Evolutionary conservation across 1,140 invertebrate species (phyloP), one percentile per base, ranked within the genome.

Genomic region (Pantala flavescens): DNA sequence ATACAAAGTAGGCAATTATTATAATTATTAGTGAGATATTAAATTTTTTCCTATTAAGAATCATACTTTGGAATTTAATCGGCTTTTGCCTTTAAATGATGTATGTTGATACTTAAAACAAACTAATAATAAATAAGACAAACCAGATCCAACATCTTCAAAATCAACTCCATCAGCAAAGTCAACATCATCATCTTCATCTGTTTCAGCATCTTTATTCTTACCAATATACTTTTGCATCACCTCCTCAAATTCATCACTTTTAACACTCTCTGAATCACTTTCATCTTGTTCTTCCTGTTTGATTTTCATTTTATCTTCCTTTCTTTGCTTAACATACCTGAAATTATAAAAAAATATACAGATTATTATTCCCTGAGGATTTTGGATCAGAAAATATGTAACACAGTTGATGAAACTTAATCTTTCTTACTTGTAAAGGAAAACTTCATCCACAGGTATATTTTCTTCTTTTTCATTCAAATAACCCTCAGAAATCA

Each of bases 181-280:
- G 63, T 80, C 78, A 71, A 77, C 75, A 74, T 63, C 49, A 3
- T 63, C 49, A 7, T 63, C 49, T 5, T 63, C 49, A 19, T 63
- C 49, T 3, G 12, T 63, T 3, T 63, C 49, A 16, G n/a, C n/a
- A 19, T 63, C n/a, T 5, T 21, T 63, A 3, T 63, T 63, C n/a
- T 21, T 21, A 63, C 49, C 49, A 63, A 63, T 16, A 21, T 7
- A 63, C 49, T 63, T 63, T 5, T 63, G 5, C 49, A 95, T 82
- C 83, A 94, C 91, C n/a, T 89, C 87, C 76, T 93, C 90, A 83
- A 98, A 97, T 80, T 97, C 94, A 75, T 94, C 91, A 80, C 94
- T 95, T 76, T 88, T 90, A 2, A 97, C 90, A 78, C 93, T 95
- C 70, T 92, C 91, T 43, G 86, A 83, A 81, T 95, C 93, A 79